Conservation (phyloP, 2,113 vertebrate genomes). For the Rhinopithecus roxellana region DNA sequence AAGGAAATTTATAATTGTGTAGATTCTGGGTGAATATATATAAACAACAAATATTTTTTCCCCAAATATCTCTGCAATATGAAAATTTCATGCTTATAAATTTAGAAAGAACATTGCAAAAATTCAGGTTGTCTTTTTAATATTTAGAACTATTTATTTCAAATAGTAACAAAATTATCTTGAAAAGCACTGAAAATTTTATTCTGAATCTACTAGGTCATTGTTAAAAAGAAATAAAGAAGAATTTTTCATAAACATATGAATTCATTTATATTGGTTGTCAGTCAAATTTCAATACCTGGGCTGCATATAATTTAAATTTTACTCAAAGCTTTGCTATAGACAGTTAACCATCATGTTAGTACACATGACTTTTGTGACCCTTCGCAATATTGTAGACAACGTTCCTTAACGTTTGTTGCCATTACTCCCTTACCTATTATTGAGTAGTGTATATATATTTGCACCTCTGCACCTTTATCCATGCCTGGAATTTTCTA, state of each 20-base stretch:
- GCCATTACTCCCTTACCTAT: not conserved
- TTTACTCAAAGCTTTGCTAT: not conserved
- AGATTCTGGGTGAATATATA: not conserved
- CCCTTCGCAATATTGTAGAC: not conserved
- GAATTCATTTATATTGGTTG: not conserved
- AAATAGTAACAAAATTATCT: not conserved
- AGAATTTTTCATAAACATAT: not conserved
- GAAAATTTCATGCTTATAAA: conserved; percentile 21
- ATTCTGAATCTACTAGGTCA: not conserved
- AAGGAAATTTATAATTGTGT: conserved; percentile 9
- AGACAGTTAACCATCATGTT: not conserved
- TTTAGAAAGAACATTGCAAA: not conserved
- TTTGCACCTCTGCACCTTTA: not conserved
- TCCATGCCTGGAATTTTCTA: not conserved
- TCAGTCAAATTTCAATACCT: not conserved
- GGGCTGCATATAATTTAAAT: not conserved
- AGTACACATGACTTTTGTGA: not conserved
- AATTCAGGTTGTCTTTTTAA: not conserved
- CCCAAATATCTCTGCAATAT: not conserved
- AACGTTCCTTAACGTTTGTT: not conserved
- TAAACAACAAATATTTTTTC: not conserved
- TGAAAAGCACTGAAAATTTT: not conserved
- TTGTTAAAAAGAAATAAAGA: not conserved
- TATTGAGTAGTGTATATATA: not conserved
- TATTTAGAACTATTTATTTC: conserved; percentile 5